Percentiles rank a stretch among this genome's conserved stretches.
phyloP scores from a whole-genome alignment of 2,888 invertebrate species.

The Eristalinus aeneus region DNA sequence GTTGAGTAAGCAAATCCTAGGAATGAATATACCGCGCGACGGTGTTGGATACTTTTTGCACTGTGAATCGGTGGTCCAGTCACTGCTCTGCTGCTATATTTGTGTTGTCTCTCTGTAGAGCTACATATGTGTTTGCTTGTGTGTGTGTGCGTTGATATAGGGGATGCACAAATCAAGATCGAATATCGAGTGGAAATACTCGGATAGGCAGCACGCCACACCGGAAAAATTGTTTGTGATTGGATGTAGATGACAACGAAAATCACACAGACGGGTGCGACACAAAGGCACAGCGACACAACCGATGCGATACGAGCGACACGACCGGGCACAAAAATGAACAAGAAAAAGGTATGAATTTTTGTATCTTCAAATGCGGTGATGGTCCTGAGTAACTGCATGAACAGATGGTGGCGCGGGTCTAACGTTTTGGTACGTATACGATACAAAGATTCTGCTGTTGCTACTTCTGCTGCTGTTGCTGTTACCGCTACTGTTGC shows the following conservation, averaged over 20 bases:
- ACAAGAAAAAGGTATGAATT: not conserved
- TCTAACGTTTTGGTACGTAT: constrained; percentile 54
- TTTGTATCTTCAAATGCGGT: not conserved
- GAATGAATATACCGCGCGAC: constrained; percentile 32
- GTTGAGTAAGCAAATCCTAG: constrained; percentile 6
- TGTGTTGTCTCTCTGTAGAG: too few relatives aligned
- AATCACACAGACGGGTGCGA: not conserved
- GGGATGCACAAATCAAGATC: constrained; percentile 5
- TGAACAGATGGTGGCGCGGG: not conserved
- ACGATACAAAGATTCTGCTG: constrained; percentile 15
- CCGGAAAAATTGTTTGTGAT: constrained; percentile 55
- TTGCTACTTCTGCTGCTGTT: not conserved
- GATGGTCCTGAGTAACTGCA: constrained; percentile 3
- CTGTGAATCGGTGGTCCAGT: not conserved
- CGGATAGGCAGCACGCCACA: constrained; percentile 48
- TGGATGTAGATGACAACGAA: constrained; percentile 50
- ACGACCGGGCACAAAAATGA: not conserved
- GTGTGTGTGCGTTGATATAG: not conserved
- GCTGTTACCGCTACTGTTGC: not conserved
- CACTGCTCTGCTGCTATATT: too few relatives aligned
- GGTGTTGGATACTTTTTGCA: constrained; percentile 17
- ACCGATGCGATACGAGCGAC: not conserved
- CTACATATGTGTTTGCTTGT: not conserved
- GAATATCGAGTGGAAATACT: constrained; percentile 26
- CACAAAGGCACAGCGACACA: constrained; percentile 11